A percentile compares a stretch with the other conserved stretches of the same genome.
Evolutionary conservation across 2,113 vertebrate genomes (phyloP).

Genomic region (Perccottus glenii): DNA sequence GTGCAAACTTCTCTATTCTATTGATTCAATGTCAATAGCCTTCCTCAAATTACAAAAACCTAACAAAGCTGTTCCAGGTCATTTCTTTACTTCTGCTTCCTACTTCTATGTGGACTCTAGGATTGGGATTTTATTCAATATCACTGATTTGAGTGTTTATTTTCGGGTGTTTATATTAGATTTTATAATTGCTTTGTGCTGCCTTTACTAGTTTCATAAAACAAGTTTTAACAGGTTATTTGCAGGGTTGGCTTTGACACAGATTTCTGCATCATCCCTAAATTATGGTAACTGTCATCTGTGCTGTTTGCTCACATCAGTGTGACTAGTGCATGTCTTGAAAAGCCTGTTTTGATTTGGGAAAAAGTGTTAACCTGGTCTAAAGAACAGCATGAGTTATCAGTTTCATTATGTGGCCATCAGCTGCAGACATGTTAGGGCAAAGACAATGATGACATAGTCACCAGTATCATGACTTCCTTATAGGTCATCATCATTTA

Average conservation of each 20-base stretch:
- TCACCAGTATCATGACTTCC: too few relatives aligned
- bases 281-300: neutral
- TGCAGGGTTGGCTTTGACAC: neutral
- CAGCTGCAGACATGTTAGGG: neutral
- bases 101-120: slow-evolving; percentile 26
- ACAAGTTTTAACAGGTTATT: slow-evolving; percentile 16
- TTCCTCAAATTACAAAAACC: too few relatives aligned
- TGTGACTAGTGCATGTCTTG: neutral
- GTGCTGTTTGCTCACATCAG: neutral
- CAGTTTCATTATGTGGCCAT: too few relatives aligned
- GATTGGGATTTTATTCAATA: slow-evolving; percentile 5
- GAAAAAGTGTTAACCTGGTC: too few relatives aligned
- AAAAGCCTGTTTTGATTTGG: neutral
- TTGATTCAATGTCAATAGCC: neutral
- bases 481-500: too few relatives aligned
- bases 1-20: slow-evolving; percentile 25
- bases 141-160: too few relatives aligned
- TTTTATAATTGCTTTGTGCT: too few relatives aligned
- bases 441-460: slow-evolving; percentile 2
- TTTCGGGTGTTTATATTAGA: too few relatives aligned
- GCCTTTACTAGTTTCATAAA: neutral
- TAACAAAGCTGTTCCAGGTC: too few relatives aligned
- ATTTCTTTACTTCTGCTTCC: slow-evolving; percentile 30
- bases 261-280: slow-evolving; percentile 1
- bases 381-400: neutral